phyloP scores from a whole-genome alignment of 2,888 invertebrate species.

The Cephalotes varians region DNA sequence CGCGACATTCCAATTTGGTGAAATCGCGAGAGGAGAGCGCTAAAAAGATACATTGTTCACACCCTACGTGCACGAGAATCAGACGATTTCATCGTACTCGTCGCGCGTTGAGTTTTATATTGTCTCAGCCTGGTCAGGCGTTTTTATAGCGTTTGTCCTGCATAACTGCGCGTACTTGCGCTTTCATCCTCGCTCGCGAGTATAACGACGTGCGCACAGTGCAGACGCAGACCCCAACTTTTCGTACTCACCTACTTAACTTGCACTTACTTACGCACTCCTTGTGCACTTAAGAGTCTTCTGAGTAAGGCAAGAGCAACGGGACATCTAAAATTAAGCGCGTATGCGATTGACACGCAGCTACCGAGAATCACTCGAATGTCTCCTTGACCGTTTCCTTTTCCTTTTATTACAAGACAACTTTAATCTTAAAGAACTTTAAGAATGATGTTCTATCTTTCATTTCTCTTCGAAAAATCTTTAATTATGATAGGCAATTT shows the following conservation, averaged over 20 bases:
- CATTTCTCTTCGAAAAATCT: neutral
- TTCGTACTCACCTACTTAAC: constrained; percentile 65
- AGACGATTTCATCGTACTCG: neutral
- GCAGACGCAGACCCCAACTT: constrained; percentile 49
- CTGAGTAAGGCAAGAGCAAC: constrained; percentile 43
- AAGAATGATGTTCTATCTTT: constrained; percentile 35
- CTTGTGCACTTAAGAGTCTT: constrained; percentile 58
- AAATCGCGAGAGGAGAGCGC: neutral
- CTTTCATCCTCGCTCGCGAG: constrained; percentile 31
- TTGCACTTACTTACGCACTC: constrained; percentile 63
- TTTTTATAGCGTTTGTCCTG: constrained; percentile 15
- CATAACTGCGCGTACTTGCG: constrained; percentile 8
- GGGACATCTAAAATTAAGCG: constrained; percentile 70
- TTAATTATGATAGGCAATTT: neutral
- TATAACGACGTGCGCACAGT: constrained; percentile 45
- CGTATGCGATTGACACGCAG: constrained; percentile 62
- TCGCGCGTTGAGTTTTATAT: neutral
- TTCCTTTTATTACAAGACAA: constrained; percentile 47
- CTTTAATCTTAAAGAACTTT: constrained; percentile 23
- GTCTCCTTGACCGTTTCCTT: constrained; percentile 51
- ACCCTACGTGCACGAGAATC: neutral
- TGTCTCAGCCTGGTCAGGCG: neutral
- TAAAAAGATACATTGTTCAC: neutral
- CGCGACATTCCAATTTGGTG: constrained; percentile 20
- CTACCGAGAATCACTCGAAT: constrained; percentile 67